Percentiles rank a stretch among this genome's conserved stretches.
phyloP scores from a whole-genome alignment of 2,797 vertebrate species.

The Alfaro cultratus region DNA sequence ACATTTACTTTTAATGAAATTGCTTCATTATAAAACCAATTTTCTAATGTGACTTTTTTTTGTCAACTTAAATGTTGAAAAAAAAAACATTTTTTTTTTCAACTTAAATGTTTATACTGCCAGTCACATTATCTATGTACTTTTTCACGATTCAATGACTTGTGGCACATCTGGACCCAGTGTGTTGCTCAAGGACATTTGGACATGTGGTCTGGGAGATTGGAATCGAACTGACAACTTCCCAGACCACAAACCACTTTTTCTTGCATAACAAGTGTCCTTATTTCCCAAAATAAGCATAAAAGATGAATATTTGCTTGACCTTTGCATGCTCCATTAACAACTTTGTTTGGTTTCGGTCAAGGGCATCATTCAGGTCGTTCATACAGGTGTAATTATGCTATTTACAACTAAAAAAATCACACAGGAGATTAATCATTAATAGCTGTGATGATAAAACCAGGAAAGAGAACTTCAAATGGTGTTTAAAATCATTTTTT shows the following conservation, averaged over 20 bases:
- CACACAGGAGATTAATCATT: conserved; percentile 33
- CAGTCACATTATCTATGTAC: neutral
- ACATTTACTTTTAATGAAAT: neutral
- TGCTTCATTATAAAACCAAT: neutral
- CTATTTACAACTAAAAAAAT: conserved; percentile 36
- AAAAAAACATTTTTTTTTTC: too few relatives aligned
- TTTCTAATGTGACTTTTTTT: neutral
- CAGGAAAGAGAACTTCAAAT: neutral
- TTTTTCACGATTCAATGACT: neutral
- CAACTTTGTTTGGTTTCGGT: conserved; percentile 15
- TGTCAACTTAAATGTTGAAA: neutral
- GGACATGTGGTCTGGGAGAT: neutral
- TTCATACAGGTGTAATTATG: conserved; percentile 31
- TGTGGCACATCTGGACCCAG: neutral
- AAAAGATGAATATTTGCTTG: neutral
- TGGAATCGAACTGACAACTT: neutral
- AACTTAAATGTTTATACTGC: neutral
- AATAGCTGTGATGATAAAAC: conserved; percentile 9
- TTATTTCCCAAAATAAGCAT: neutral
- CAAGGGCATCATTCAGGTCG: conserved; percentile 33
- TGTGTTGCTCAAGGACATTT: neutral
- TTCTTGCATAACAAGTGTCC: neutral
- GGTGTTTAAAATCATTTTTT: neutral
- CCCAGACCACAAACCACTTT: neutral
- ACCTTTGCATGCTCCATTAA: neutral